These are phyloP conservation scores for Neomicropteryx cornuta DNA, from an alignment of 1,140 invertebrate species.

Conservation along the genomic window DNA sequence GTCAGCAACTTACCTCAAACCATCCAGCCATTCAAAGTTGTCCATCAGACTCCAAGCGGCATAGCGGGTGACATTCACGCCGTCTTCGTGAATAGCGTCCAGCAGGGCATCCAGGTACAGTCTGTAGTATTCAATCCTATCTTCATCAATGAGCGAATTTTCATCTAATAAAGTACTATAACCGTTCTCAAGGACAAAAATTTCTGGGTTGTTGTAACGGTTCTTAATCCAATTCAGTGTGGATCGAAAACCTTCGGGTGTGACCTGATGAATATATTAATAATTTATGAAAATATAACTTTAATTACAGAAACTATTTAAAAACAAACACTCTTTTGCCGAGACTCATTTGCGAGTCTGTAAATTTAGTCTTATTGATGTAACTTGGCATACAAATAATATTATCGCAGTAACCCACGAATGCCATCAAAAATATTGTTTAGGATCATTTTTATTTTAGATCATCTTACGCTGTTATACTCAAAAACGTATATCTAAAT, in stretches of 20 bases:
- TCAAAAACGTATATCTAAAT: no score
- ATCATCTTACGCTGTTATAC: no score
- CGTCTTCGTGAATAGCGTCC: constrained; percentile 42
- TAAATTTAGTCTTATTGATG: no score
- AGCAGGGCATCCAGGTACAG: constrained; percentile 45
- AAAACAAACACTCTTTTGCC: no score
- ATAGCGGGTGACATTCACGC: constrained; percentile 56
- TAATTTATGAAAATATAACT: no score
- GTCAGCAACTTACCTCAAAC: constrained; percentile 37
- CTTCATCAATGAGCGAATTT: constrained; percentile 34
- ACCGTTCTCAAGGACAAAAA: constrained; percentile 69
- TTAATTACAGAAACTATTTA: no score
- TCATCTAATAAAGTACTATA: constrained; percentile 37
- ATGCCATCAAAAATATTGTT: no score
- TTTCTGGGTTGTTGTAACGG: constrained; percentile 51
- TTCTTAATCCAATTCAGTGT: constrained; percentile 54
- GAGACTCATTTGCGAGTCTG: no score
- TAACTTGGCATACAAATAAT: no score
- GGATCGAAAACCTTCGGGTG: constrained; percentile 31
- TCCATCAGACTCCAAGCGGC: constrained; percentile 66
- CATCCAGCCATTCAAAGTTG: constrained; percentile 62
- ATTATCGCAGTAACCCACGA: no score
- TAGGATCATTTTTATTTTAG: no score
- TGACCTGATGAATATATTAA: constrained; percentile 28
- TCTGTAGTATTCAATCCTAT: constrained; percentile 43